Percentiles rank a stretch among this genome's conserved stretches.
phyloP scores from a whole-genome alignment of 92 coral and sea anemone genomes.

The Galaxea fascicularis region DNA sequence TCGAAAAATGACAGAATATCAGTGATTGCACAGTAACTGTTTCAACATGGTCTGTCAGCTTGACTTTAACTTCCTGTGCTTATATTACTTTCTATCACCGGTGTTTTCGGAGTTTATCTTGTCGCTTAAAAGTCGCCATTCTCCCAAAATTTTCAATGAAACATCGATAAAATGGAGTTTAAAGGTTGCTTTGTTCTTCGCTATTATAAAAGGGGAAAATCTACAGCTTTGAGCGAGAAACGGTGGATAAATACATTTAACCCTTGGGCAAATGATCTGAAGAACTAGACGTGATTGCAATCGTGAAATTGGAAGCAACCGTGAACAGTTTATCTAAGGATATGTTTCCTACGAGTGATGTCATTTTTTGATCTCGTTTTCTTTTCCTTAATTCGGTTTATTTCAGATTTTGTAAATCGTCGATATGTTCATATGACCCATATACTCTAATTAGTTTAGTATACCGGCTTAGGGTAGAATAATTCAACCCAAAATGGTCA shows the following conservation, averaged over 20 bases:
- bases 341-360: no score
- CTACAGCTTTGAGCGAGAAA: no score
- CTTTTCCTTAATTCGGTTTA: neutral
- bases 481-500: neutral
- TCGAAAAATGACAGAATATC: constrained; percentile 24
- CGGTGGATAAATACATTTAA: no score
- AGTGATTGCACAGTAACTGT: constrained; percentile 21
- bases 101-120: constrained; percentile 8
- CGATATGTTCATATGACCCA: neutral
- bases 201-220: neutral
- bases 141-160: neutral
- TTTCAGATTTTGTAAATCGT: neutral
- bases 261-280: no score
- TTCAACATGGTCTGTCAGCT: constrained; percentile 6
- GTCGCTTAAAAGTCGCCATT: neutral
- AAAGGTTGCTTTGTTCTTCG: neutral
- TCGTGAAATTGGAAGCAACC: no score
- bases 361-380: no score
- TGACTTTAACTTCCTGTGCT: constrained; percentile 8
- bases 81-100: constrained; percentile 20
- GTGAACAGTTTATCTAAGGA: no score
- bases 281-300: no score
- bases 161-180: neutral
- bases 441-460: neutral
- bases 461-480: neutral